Base-by-base conservation (phyloP, 2,888 invertebrate genomes). In the Gandaritis pyraliata region DNA sequence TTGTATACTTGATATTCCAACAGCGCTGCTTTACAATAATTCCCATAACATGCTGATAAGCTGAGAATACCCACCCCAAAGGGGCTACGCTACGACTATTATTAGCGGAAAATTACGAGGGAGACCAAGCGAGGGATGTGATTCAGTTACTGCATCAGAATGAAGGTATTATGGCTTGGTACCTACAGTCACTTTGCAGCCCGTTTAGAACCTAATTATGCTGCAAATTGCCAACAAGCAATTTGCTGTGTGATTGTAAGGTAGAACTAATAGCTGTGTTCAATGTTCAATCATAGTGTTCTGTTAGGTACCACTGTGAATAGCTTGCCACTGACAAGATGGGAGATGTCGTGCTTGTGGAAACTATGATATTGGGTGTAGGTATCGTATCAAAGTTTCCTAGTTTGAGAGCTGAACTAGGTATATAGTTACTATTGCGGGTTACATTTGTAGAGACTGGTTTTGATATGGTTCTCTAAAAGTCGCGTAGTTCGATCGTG, bases 101-200 rank as follows among this genome's bases (percentile, higher is more conserved):
- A 59, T 59, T 54, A 59, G 33, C 43, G 53, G 38, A 13, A 52
- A 58, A 49, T 59, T 48, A 59, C 59, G 59, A 55, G 48, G 30
- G 29, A 48, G 52, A 51, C 52, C 29, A 48, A 49, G 43, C 48
- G 30, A 48, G 13, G 53, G 43, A 15, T 33, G 48, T 52, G 53
- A 59, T 59, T 54, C 48, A 33, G 43, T 59, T 43, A 13, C 48
- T 47, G 43, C 48, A 53, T 49, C 36, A 59, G 38, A 53, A 53
- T 43, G 29, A 12, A 39, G 43, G 18, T 29, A 48, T 39, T 30
- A 16, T 13, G 15, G n/a, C n/a, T n/a, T 8, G 29, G 23, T 8
- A 39, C 38, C 39, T 48, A n/a, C 30, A 15, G 13, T 13, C 30
- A 15, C 13, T 48, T 48, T 48, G 46, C 46, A 23, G 46, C 16